Conservation (phyloP, 2,888 invertebrate genomes). For the Pterostichus niger region DNA sequence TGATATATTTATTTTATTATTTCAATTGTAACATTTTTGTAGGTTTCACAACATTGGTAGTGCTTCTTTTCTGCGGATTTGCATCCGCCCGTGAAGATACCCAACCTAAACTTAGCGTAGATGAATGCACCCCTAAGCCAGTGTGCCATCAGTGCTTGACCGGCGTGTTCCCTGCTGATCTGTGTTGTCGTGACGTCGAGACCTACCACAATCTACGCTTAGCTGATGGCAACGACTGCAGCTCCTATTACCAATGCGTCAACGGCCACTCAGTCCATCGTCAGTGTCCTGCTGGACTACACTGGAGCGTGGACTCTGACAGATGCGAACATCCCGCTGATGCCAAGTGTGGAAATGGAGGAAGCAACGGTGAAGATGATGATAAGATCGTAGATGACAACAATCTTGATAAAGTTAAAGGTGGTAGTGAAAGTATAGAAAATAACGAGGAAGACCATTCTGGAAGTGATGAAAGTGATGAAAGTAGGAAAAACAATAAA, state of each 20-base stretch:
- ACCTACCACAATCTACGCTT: constrained; percentile 62
- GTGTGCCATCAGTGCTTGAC: constrained; percentile 48
- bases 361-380: background rate
- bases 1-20: no score
- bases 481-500: no score
- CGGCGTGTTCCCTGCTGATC: constrained; percentile 53
- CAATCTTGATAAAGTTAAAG: background rate
- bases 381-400: background rate
- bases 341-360: constrained; percentile 42
- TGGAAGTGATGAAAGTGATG: no score
- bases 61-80: constrained; percentile 4
- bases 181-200: constrained; percentile 26
- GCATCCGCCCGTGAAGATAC: background rate
- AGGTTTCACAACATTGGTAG: background rate
- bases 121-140: constrained; percentile 45
- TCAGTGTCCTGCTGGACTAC: constrained; percentile 41
- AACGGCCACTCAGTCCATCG: constrained; percentile 6
- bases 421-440: background rate
- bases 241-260: constrained; percentile 59
- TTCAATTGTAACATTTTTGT: no score
- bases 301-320: constrained; percentile 57
- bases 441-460: no score
- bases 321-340: constrained; percentile 64
- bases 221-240: constrained; percentile 60
- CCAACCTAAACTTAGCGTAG: background rate